phyloP scores from a whole-genome alignment of 1,140 invertebrate genomes.

The Diachasmimorpha longicaudata region DNA sequence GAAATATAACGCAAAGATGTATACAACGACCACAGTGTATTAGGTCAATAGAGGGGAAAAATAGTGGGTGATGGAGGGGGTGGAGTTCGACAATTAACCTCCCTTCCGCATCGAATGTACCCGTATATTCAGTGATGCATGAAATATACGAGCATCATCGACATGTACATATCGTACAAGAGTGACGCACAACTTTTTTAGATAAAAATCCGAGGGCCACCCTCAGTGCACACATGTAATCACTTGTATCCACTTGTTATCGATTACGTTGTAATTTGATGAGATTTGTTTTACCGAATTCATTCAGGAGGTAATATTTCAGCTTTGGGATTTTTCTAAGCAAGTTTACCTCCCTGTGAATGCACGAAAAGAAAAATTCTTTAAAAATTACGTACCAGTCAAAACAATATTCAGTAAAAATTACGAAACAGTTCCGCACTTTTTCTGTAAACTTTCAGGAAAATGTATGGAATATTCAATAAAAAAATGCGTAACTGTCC shows the following conservation, averaged over 20 bases:
- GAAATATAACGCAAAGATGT: background rate
- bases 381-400: too few species aligned
- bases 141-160: conserved; percentile 31
- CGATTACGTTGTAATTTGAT: background rate
- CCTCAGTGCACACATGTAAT: background rate
- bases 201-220: conserved; percentile 17
- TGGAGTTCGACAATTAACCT: conserved; percentile 40
- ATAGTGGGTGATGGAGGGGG: conserved; percentile 9
- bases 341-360: too few species aligned
- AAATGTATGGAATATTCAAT: too few species aligned
- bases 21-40: background rate
- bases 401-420: too few species aligned
- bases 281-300: too few species aligned
- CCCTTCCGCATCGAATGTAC: conserved; percentile 33
- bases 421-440: too few species aligned
- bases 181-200: background rate
- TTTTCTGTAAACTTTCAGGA: too few species aligned
- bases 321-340: too few species aligned
- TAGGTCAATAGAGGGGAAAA: conserved; percentile 11
- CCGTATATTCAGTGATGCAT: conserved; percentile 34
- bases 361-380: too few species aligned
- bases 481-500: too few species aligned
- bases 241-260: background rate
- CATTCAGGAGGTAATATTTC: too few species aligned
- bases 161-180: background rate